Evolutionary conservation across 2,888 invertebrate species (phyloP).

Genomic region (Vannuccia rotundouncinata): DNA sequence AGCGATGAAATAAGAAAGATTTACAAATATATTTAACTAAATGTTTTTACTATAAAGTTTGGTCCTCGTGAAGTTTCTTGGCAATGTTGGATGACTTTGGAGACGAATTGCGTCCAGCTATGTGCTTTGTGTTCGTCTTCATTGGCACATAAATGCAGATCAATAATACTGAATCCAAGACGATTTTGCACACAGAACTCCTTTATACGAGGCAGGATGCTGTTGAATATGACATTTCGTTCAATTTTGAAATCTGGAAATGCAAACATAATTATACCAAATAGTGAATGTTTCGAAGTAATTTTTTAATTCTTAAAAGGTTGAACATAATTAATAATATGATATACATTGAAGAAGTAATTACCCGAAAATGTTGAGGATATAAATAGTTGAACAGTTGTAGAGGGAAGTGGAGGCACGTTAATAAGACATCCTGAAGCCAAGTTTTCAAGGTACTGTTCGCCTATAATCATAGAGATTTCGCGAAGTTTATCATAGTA

Average conservation of each 20-base stretch:
- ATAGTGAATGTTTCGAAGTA: too few relatives aligned
- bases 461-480: too few relatives aligned
- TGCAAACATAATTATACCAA: not conserved
- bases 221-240: not conserved
- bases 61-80: not conserved
- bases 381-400: not conserved
- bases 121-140: not conserved
- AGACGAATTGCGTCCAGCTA: not conserved
- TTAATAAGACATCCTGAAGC: not conserved
- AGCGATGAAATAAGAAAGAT: not conserved
- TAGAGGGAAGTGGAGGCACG: not conserved
- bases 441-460: not conserved
- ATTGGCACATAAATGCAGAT: not conserved
- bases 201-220: not conserved
- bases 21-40: not conserved
- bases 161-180: not conserved
- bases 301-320: too few relatives aligned
- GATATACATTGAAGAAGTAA: too few relatives aligned
- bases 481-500: too few relatives aligned
- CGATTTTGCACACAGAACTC: not conserved
- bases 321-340: too few relatives aligned
- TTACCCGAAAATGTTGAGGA: not conserved
- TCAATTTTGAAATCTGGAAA: not conserved
- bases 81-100: not conserved
- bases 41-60: not conserved